A percentile compares a stretch with the other conserved stretches of the same genome.
These are phyloP conservation scores for Onychostruthus taczanowskii DNA, from an alignment of 2,113 vertebrate species.

Conservation along the genomic window DNA sequence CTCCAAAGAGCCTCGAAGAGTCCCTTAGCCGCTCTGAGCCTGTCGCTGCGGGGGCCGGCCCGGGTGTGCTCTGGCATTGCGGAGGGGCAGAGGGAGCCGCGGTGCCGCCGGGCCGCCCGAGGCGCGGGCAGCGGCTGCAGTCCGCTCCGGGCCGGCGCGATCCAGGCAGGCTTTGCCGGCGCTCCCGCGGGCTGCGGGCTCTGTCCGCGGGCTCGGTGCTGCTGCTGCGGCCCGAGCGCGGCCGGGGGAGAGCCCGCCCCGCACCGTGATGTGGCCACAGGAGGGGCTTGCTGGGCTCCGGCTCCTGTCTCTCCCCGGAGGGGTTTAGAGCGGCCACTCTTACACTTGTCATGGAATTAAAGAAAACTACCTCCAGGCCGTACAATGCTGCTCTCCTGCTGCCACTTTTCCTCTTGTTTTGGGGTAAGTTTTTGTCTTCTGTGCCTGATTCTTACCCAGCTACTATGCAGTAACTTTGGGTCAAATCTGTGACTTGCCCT, in stretches of 20 bases:
- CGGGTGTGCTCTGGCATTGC: fast-evolving
- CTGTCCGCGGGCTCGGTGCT: not conserved
- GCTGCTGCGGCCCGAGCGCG: not conserved
- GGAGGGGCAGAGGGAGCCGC: not conserved
- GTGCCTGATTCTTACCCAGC: not conserved
- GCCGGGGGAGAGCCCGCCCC: not conserved
- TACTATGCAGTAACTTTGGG: not conserved
- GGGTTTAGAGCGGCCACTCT: not conserved
- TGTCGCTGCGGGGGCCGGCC: not conserved
- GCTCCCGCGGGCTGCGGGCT: not conserved
- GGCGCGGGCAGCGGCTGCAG: not conserved
- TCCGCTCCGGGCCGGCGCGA: conserved; percentile 26
- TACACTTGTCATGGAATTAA: conserved; percentile 72
- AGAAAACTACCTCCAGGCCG: conserved; percentile 56
- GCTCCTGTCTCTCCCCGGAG: not conserved
- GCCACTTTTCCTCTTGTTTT: conserved; percentile 73
- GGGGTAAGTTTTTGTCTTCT: conserved; percentile 54
- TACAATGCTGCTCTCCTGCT: conserved; percentile 69
- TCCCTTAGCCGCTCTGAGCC: fast-evolving
- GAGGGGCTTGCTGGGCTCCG: not conserved
- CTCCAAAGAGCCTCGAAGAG: not conserved
- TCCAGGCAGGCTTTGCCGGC: conserved; percentile 67
- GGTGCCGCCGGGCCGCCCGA: fast-evolving
- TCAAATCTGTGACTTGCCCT: not conserved
- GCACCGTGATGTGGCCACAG: not conserved